Conservation (phyloP, 2,888 invertebrate genomes). For the Drosophila borborema region DNA sequence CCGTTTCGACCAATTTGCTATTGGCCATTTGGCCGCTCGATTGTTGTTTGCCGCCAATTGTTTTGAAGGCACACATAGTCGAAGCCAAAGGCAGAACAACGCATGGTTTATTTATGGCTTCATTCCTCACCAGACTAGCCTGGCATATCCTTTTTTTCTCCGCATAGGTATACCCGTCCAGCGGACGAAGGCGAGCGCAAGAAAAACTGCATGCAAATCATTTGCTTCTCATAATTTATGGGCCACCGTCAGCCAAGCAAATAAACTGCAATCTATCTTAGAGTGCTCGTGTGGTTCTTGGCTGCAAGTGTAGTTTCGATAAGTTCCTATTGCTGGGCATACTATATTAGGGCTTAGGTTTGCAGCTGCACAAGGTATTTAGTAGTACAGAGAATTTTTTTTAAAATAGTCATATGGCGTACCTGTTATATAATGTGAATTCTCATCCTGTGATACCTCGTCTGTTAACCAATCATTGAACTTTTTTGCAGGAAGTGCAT, state of each 20-base stretch:
- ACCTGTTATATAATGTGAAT: not conserved
- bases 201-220: constrained; percentile 75
- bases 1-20: constrained; percentile 68
- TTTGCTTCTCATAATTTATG: constrained; percentile 76
- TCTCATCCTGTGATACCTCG: not conserved
- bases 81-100: constrained; percentile 40
- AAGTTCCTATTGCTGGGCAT: constrained; percentile 2
- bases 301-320: constrained; percentile 12
- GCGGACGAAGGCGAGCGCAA: constrained; percentile 40
- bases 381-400: not conserved
- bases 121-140: constrained; percentile 14
- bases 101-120: constrained; percentile 32
- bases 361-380: not conserved
- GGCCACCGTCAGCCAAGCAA: constrained; percentile 48
- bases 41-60: constrained; percentile 65
- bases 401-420: not conserved
- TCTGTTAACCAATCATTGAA: constrained; percentile 4
- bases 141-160: constrained; percentile 13
- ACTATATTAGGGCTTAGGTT: not conserved
- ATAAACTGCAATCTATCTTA: constrained; percentile 74
- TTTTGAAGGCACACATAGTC: constrained; percentile 64
- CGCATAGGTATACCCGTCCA: constrained; percentile 11
- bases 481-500: constrained; percentile 30
- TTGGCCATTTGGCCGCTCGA: constrained; percentile 48
- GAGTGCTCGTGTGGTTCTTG: constrained; percentile 10